A percentile compares a stretch with the other conserved stretches of the same genome.
phyloP scores from a whole-genome alignment of 2,113 vertebrate genomes.

The Eonycteris spelaea region DNA sequence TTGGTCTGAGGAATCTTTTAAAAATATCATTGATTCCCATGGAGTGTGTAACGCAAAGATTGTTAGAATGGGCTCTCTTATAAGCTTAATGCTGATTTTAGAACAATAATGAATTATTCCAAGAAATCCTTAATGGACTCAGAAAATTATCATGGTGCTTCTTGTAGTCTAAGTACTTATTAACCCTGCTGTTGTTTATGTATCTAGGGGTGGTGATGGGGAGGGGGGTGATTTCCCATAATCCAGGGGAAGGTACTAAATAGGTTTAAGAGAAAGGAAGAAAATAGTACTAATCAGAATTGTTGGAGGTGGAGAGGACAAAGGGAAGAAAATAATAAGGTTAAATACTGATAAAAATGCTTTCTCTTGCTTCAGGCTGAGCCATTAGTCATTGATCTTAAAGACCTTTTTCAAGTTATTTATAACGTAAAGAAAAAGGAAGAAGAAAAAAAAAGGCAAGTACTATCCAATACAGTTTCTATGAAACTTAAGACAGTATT shows the following conservation, averaged over 20 bases:
- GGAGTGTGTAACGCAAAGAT: background rate
- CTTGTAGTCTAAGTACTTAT: background rate
- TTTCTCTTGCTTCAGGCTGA: conserved; percentile 86
- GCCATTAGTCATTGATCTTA: conserved; percentile 94
- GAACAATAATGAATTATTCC: background rate
- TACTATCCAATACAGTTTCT: background rate
- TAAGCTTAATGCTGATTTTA: background rate
- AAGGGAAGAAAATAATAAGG: background rate
- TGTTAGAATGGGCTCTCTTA: background rate
- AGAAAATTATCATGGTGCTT: background rate
- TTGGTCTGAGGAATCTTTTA: background rate
- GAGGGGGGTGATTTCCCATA: background rate
- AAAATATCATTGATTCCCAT: background rate
- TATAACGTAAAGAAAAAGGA: conserved; percentile 95
- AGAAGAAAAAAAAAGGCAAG: conserved; percentile 89
- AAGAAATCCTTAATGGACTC: background rate
- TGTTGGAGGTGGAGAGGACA: background rate
- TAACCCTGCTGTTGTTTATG: background rate
- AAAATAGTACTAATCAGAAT: background rate
- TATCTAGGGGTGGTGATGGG: background rate
- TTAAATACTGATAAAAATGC: conserved; percentile 15
- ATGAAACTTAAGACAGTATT: background rate
- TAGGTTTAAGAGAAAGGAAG: background rate
- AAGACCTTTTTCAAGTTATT: conserved; percentile 97
- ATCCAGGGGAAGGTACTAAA: background rate